phyloP scores from a whole-genome alignment of 2,888 invertebrate genomes.

The Caenorhabditis sulstoni region DNA sequence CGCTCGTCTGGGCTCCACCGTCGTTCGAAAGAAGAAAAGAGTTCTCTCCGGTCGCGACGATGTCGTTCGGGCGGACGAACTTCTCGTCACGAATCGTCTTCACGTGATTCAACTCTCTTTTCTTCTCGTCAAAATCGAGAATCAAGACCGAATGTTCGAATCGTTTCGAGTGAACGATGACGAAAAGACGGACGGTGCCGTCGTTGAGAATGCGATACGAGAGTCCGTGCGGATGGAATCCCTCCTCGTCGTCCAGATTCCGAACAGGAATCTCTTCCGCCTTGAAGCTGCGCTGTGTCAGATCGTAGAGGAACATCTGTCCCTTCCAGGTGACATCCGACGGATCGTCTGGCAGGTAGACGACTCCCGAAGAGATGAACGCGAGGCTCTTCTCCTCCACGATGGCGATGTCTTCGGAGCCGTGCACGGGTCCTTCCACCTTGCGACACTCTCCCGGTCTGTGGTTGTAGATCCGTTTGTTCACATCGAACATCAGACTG shows the following conservation, averaged over 20 bases:
- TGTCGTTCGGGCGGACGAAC: conserved; percentile 67
- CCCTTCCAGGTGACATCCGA: conserved; percentile 46
- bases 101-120: conserved; percentile 54
- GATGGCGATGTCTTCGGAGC: conserved; percentile 68
- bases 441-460: conserved; percentile 42
- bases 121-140: conserved; percentile 60
- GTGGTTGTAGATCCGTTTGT: conserved; percentile 54
- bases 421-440: conserved; percentile 59
- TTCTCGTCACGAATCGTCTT: conserved; percentile 62
- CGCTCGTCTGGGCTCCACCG: conserved; percentile 61
- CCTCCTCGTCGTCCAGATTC: conserved; percentile 36
- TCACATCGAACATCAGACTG: conserved; percentile 45
- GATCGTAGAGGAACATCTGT: conserved; percentile 67
- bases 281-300: conserved; percentile 41
- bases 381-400: conserved; percentile 60
- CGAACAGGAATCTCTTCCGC: conserved; percentile 35
- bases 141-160: conserved; percentile 66
- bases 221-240: conserved; percentile 70
- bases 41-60: conserved; percentile 63
- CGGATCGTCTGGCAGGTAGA: conserved; percentile 51
- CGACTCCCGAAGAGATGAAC: conserved; percentile 69
- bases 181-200: conserved; percentile 64
- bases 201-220: conserved; percentile 58
- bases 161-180: conserved; percentile 58
- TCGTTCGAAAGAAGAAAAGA: conserved; percentile 68